phyloP scores from a whole-genome alignment of 2,113 vertebrate genomes.

The Nothocercus nigrocapillus region DNA sequence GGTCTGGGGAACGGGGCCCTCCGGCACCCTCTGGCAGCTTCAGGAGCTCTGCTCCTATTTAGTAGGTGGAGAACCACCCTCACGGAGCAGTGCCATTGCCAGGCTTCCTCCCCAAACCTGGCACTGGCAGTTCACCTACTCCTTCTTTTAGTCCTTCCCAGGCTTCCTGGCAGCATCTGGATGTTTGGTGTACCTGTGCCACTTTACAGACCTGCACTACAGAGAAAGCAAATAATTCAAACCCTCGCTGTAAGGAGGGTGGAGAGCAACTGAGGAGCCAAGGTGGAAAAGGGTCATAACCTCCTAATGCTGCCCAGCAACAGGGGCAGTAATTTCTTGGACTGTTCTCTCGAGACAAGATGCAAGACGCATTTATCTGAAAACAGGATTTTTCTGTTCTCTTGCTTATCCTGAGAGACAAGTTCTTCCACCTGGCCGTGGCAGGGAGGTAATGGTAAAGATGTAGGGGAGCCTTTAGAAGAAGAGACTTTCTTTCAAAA shows the following conservation, averaged over 20 bases:
- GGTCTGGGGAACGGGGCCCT: background rate
- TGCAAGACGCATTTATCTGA: background rate
- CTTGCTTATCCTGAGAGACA: background rate
- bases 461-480: background rate
- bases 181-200: background rate
- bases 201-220: background rate
- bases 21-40: background rate
- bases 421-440: background rate
- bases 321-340: background rate
- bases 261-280: background rate
- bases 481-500: background rate
- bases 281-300: accelerated
- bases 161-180: background rate
- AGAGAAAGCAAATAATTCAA: background rate
- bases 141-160: background rate
- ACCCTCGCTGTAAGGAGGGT: background rate
- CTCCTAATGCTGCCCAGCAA: background rate
- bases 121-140: background rate
- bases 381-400: background rate
- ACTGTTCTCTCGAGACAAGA: background rate
- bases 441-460: background rate
- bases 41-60: background rate
- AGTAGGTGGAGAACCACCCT: accelerated
- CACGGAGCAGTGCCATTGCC: accelerated
- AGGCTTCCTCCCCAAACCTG: background rate